A percentile compares a stretch with the other conserved stretches of the same genome.
phyloP scores from a whole-genome alignment of 2,797 vertebrate species.

The Pelobates cultripes region DNA sequence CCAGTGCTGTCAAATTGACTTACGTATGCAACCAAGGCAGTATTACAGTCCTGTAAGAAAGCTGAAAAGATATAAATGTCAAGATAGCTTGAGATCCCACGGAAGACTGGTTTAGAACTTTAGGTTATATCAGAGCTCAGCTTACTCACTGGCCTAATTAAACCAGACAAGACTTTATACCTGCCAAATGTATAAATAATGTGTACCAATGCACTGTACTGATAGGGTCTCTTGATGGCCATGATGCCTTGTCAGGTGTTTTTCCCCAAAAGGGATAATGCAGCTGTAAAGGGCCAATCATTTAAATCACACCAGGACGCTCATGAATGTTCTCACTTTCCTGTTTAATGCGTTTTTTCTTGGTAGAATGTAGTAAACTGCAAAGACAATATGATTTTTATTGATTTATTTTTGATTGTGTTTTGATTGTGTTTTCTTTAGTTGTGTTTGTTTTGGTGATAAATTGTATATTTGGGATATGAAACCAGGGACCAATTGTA shows the following conservation, averaged over 20 bases:
- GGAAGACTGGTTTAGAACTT: slow-evolving; percentile 69
- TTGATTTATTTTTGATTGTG: no score
- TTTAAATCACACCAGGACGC: slow-evolving; percentile 61
- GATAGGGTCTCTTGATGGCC: slow-evolving; percentile 57
- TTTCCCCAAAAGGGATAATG: slow-evolving; percentile 62
- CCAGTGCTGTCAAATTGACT: slow-evolving; percentile 67
- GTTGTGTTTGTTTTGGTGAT: no score
- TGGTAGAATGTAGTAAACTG: no score
- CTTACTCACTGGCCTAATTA: slow-evolving; percentile 74
- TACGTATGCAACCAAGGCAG: slow-evolving; percentile 62
- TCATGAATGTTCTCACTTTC: neutral
- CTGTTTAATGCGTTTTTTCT: no score
- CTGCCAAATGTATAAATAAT: slow-evolving; percentile 70
- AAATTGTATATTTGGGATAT: no score
- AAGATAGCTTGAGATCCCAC: slow-evolving; percentile 66
- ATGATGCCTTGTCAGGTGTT: slow-evolving; percentile 66
- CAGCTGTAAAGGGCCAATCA: slow-evolving; percentile 60
- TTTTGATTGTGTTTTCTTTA: no score
- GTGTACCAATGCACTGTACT: slow-evolving; percentile 63
- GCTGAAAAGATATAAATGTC: slow-evolving; percentile 70
- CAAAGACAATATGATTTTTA: no score
- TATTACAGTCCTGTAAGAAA: slow-evolving; percentile 70
- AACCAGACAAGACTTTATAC: slow-evolving; percentile 68
- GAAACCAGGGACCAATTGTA: no score
- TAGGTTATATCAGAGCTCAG: slow-evolving; percentile 66